These are phyloP conservation scores for Apis laboriosa DNA, from an alignment of 1,140 invertebrate genomes.

Conservation along the genomic window DNA sequence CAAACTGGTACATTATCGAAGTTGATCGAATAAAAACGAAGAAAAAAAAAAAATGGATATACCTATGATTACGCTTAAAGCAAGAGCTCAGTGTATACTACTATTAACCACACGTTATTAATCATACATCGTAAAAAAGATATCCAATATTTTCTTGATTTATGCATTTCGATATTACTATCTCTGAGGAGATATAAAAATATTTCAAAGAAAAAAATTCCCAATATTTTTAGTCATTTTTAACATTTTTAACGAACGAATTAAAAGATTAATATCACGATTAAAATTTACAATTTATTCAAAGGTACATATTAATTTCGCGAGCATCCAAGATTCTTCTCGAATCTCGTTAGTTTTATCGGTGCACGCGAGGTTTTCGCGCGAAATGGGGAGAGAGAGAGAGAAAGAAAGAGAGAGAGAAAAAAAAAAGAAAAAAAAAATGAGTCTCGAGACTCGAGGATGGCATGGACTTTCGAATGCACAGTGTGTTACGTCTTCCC, in stretches of 20 bases:
- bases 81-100: no score
- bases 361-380: neutral
- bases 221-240: no score
- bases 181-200: no score
- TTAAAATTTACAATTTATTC: conserved; percentile 2
- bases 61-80: no score
- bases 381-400: neutral
- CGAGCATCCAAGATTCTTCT: neutral
- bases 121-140: no score
- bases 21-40: neutral
- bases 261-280: no score
- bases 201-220: no score
- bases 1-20: neutral
- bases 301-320: neutral
- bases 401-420: neutral
- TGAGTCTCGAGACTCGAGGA: neutral
- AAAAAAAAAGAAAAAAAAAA: neutral
- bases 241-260: no score
- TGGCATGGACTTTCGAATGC: conserved; percentile 25
- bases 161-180: no score
- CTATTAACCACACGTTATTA: no score
- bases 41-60: no score
- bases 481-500: conserved; percentile 23
- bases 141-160: no score
- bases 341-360: conserved; percentile 4